Conservation (phyloP, 2,797 vertebrate species). For the Coccyzus lansbergi region DNA sequence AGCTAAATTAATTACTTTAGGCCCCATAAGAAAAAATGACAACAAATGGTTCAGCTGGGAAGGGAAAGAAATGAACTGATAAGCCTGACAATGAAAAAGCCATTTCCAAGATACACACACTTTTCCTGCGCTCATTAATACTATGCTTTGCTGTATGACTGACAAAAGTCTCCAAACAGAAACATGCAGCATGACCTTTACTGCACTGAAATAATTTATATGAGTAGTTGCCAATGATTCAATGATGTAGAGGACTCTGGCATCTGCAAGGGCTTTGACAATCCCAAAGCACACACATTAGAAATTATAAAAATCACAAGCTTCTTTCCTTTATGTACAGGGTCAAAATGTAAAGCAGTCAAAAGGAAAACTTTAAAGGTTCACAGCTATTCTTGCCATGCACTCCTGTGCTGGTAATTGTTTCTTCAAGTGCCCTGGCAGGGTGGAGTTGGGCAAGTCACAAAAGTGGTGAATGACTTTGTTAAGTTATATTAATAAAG, state of each 20-base stretch:
- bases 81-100: not conserved
- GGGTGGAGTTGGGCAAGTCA: too few relatives aligned
- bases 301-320: not conserved
- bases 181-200: not conserved
- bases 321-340: not conserved
- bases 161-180: not conserved
- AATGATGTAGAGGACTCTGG: not conserved
- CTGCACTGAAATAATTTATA: not conserved
- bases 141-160: not conserved
- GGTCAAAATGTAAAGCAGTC: not conserved
- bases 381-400: not conserved
- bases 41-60: not conserved
- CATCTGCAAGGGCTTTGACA: not conserved
- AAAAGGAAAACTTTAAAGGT: not conserved
- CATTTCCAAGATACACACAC: slow-evolving; percentile 8
- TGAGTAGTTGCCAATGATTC: not conserved
- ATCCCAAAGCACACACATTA: not conserved
- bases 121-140: not conserved
- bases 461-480: too few relatives aligned
- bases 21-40: not conserved
- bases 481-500: too few relatives aligned
- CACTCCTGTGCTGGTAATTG: not conserved
- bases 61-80: not conserved
- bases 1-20: not conserved
- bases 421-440: too few relatives aligned